These are phyloP conservation scores for Hirudinaria manillensis DNA, from an alignment of 2,888 invertebrate species.

Conservation along the genomic window DNA sequence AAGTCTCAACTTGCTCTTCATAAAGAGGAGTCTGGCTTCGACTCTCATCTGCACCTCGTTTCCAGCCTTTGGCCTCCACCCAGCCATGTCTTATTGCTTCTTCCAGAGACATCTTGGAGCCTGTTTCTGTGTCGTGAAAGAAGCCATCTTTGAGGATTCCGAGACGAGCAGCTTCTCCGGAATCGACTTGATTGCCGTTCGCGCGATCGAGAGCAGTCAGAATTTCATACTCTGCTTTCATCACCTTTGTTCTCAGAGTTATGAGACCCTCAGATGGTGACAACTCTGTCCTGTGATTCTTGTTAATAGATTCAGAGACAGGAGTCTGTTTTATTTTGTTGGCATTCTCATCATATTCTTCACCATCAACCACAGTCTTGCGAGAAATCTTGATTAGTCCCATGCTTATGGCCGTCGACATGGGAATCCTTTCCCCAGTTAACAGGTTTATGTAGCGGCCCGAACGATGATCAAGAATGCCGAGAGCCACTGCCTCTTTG, in stretches of 20 bases:
- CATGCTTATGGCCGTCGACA: conserved; percentile 1
- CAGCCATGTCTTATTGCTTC: conserved; percentile 7
- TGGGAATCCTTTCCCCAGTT: conserved; percentile 1
- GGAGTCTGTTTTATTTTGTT: background rate
- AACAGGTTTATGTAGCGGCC: background rate
- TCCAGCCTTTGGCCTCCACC: conserved; percentile 12
- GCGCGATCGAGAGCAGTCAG: background rate
- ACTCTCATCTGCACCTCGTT: background rate
- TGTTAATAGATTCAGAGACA: background rate
- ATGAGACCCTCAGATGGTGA: conserved; percentile 12
- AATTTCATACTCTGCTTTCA: conserved; percentile 18
- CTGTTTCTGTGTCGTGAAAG: conserved; percentile 12
- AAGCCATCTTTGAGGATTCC: conserved; percentile 14
- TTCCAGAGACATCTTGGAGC: conserved; percentile 5
- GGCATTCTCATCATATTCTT: background rate
- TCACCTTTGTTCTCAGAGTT: background rate
- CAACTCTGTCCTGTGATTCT: background rate
- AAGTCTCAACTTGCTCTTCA: conserved; percentile 10
- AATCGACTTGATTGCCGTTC: background rate
- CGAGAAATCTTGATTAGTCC: conserved; percentile 13
- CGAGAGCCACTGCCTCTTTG: conserved; percentile 18
- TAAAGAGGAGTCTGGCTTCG: background rate
- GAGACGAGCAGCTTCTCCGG: background rate
- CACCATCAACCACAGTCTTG: background rate
- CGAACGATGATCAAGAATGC: conserved; percentile 1